These are phyloP conservation scores for Drosophila hamatofila DNA, from an alignment of 2,888 invertebrate species.

Conservation along the genomic window DNA sequence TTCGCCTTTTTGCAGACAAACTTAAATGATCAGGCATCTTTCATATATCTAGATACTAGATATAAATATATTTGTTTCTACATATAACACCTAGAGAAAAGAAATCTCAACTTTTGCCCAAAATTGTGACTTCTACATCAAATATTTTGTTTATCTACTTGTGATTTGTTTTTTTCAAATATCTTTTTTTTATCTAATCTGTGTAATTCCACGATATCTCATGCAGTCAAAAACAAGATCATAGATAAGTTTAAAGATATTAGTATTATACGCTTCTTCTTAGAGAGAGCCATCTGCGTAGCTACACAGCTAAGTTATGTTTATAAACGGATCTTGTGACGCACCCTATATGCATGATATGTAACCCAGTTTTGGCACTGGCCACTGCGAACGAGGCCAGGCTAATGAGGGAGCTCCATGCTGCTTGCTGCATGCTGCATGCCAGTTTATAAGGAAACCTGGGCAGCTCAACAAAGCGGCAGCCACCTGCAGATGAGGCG, in stretches of 20 bases:
- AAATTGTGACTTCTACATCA: not conserved
- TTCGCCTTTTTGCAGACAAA: no score
- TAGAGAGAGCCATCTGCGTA: not conserved
- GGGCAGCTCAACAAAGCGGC: constrained; percentile 27
- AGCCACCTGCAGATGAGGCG: constrained; percentile 29
- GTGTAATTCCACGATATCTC: not conserved
- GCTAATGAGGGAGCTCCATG: constrained; percentile 62
- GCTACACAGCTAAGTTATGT: not conserved
- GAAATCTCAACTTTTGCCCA: not conserved
- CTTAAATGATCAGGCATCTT: no score
- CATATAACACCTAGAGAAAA: not conserved
- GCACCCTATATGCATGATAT: constrained; percentile 35
- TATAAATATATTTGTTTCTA: not conserved
- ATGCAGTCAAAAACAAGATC: not conserved
- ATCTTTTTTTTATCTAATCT: constrained; percentile 5
- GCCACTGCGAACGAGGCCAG: constrained; percentile 57
- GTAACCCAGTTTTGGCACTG: constrained; percentile 44
- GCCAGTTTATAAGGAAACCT: constrained; percentile 68
- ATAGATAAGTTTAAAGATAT: not conserved
- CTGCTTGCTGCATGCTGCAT: constrained; percentile 13
- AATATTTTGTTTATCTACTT: not conserved
- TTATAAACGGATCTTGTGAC: constrained; percentile 29
- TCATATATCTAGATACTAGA: not conserved
- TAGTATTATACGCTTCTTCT: not conserved
- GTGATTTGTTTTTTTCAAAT: not conserved